Evolutionary conservation across 2,888 invertebrate species (phyloP).

Genomic region (Elmis aenea): DNA sequence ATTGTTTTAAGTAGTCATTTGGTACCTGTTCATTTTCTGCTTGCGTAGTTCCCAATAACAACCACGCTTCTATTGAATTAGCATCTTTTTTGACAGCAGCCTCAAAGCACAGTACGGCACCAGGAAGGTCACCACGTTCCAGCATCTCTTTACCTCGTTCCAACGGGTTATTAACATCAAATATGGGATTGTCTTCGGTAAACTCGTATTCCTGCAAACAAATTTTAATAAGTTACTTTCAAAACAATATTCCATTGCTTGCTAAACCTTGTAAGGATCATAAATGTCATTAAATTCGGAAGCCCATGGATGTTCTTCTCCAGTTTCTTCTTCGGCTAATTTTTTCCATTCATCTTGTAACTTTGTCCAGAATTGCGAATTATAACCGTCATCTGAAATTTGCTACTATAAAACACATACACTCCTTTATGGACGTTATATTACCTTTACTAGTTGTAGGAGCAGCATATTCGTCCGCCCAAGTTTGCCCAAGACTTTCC

Average conservation of each 20-base stretch:
- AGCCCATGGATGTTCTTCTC: constrained; percentile 67
- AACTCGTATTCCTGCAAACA: constrained; percentile 66
- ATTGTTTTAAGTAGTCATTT: not conserved
- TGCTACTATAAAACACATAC: too few relatives aligned
- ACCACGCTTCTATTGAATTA: constrained; percentile 79
- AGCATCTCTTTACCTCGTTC: constrained; percentile 81
- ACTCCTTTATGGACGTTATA: too few relatives aligned
- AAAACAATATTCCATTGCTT: not conserved
- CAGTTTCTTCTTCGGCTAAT: constrained; percentile 63
- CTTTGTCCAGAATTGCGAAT: constrained; percentile 58
- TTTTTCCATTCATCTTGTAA: constrained; percentile 75
- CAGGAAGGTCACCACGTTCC: constrained; percentile 84
- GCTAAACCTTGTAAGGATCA: constrained; percentile 55
- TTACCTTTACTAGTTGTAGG: too few relatives aligned
- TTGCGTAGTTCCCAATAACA: constrained; percentile 82
- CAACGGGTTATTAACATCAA: constrained; percentile 69
- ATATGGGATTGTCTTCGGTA: constrained; percentile 81
- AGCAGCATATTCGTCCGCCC: constrained; percentile 41
- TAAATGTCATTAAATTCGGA: constrained; percentile 60
- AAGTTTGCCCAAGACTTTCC: too few relatives aligned
- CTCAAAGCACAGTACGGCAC: constrained; percentile 94
- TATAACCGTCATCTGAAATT: constrained; percentile 59
- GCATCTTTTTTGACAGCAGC: constrained; percentile 84
- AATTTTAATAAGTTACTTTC: not conserved
- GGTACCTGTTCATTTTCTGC: constrained; percentile 91